Evolutionary conservation across 92 coral and sea anemone genomes (phyloP).

Genomic region (Porites cylindrica): DNA sequence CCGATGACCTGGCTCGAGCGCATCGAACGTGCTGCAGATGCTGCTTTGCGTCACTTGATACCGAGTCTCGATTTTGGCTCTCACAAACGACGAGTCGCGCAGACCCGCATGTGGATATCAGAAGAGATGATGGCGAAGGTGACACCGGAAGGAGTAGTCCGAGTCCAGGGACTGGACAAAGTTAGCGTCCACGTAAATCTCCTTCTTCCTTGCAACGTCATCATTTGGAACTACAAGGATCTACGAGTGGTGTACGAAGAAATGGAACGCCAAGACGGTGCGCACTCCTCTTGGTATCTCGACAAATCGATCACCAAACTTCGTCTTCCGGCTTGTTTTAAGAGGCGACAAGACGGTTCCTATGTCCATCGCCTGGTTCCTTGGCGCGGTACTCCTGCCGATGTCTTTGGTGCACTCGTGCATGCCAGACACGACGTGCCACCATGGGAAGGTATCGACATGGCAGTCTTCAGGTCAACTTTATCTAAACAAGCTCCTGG

Average conservation of each 20-base stretch:
- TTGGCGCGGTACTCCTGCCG: background rate
- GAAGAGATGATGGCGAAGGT: background rate
- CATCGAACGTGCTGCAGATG: background rate
- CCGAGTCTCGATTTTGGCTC: background rate
- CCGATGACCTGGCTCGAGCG: background rate
- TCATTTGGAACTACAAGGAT: background rate
- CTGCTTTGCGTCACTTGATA: background rate
- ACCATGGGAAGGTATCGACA: conserved; percentile 4
- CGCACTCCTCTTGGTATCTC: background rate
- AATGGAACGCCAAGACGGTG: conserved; percentile 14
- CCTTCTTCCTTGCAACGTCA: background rate
- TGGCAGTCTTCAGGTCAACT: background rate
- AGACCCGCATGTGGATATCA: conserved; percentile 1
- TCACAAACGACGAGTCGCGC: background rate
- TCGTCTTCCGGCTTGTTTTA: conserved; percentile 17
- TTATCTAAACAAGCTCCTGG: too few species aligned
- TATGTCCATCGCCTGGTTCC: conserved; percentile 8
- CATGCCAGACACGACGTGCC: background rate
- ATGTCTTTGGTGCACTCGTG: background rate
- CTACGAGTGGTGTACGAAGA: background rate
- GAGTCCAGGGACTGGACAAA: background rate
- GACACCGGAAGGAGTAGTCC: background rate
- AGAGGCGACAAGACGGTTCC: background rate
- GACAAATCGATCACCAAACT: conserved; percentile 19
- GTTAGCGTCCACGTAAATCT: conserved; percentile 13